Evolutionary conservation across 30 jellyfish, hydroid and myxozoan genomes (phyloP), one percentile per base, ranked within the genome.

Genomic region (Mastigias papua): DNA sequence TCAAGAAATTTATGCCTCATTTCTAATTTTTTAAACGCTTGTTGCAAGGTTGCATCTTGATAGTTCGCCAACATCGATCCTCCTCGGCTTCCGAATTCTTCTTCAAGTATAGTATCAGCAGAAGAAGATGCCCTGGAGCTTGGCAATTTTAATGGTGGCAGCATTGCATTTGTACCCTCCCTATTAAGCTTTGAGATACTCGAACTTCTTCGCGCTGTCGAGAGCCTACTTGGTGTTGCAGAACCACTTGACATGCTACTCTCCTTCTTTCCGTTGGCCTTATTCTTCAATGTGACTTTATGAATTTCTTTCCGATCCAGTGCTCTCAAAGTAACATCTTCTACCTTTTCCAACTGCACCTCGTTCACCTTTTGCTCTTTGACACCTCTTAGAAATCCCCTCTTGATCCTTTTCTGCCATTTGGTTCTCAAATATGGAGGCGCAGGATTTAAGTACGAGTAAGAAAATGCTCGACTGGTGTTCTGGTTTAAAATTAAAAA

Each of bases 381-480:
- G 66, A 87, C 96, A 0, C 96, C 96, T 2, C 96, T 33, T 42
- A 87, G 86, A 67, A 87, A 87, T 0, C 90, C 96, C 11, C 96
- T 51, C 27, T 87, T 87, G 5, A 78, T 69, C n/a, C 96, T 76
- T 46, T 48, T 32, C 75, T 87, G 89, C 96, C 96, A 87, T 69
- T 87, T 87, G 31, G 71, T 78, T 67, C 76, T 87, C 90, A 87
- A 76, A 46, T 87, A 87, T 61, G 96, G 96, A 19, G 96, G 96
- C 13, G 90, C 90, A 0, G 90, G 66, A 15, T 76, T 78, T 51
- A 87, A 51, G 51, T 87, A 87, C 22, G 96, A 75, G 35, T 78
- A 87, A 7, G 96, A 60, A 48, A 29, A 34, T 68, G 96, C 80
- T 10, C 96, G 62, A 46, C 85, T 87, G 69, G 75, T 87, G 68